These are phyloP conservation scores for Cryptus armator DNA, from an alignment of 2,888 invertebrate genomes.

Conservation along the genomic window DNA sequence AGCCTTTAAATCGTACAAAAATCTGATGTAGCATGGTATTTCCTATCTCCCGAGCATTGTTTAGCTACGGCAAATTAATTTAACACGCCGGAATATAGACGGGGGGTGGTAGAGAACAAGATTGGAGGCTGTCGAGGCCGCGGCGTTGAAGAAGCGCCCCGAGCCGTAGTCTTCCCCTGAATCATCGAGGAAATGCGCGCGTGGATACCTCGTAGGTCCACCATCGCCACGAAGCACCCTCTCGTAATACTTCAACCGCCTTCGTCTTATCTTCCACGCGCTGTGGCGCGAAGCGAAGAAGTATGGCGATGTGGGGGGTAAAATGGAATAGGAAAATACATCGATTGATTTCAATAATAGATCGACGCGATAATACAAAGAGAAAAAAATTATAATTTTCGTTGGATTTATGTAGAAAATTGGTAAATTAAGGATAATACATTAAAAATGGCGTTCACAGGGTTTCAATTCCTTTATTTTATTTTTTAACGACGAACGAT, in stretches of 20 bases:
- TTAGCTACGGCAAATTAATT: constrained; percentile 86
- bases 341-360: no score
- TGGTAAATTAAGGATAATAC: no score
- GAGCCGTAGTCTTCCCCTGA: constrained; percentile 27
- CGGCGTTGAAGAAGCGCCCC: constrained; percentile 42
- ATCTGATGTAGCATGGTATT: constrained; percentile 73
- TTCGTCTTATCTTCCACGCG: constrained; percentile 67
- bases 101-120: constrained; percentile 13
- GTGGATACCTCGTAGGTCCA: constrained; percentile 26
- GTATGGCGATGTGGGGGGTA: constrained; percentile 21
- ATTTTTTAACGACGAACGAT: no score
- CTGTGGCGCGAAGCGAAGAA: constrained; percentile 33
- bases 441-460: no score
- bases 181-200: constrained; percentile 22
- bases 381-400: no score
- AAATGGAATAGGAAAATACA: constrained; percentile 6
- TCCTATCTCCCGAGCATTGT: constrained; percentile 83
- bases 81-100: constrained; percentile 79
- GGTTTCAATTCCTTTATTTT: no score
- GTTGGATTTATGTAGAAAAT: no score
- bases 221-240: constrained; percentile 25
- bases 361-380: no score
- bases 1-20: constrained; percentile 73
- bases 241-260: constrained; percentile 66
- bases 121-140: constrained; percentile 46